Evolutionary conservation across 1,140 invertebrate genomes (phyloP), one percentile per base, ranked within the genome.

Genomic region (Drosophila lowei): DNA sequence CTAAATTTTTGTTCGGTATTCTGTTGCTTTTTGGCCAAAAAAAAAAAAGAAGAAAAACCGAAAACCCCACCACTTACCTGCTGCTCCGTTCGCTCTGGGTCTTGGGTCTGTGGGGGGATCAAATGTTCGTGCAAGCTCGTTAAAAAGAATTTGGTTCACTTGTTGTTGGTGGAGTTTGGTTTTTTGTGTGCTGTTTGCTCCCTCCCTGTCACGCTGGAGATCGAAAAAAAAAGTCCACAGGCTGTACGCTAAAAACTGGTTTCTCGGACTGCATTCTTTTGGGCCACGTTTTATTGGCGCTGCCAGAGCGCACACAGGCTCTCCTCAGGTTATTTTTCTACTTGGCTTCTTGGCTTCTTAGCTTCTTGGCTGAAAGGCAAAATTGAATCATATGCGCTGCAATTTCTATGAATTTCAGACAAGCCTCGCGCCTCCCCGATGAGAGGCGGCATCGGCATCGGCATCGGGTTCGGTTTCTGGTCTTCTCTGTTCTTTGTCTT

Each of bases 141-240:
- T 88, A 88, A 88, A 86, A 88, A 88, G 83, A 88, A 88, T 88
- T 88, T 88, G 83, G 83, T 88, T 88, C 83, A 88, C 83, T 88
- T 88, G 83, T 72, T 83, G 77, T 25, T 25, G 3, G 23, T 25
- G 23, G 23, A 5, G 58, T 78, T 59, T 58, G 74, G 72, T 73
- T 63, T 53, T 55, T 25, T 30, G n/a, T n/a, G n/a, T n/a, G n/a
- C n/a, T n/a, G n/a, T n/a, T n/a, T n/a, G n/a, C n/a, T n/a, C n/a
- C 34, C 52, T 68, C 53, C 62, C 52, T 67, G 64, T 34, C 57
- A 47, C 56, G 50, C 64, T 67, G 23, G 64, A 74, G 71, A 74
- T 76, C 65, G 73, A 74, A 53, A 13, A 54, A 57, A 18, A 13
- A 49, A 53, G 70, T 74, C 79, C 64, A 83, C 83, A 88, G 75